A percentile compares a stretch with the other conserved stretches of the same genome.
These are phyloP conservation scores for Mactromeris polynyma DNA, from an alignment of 2,888 invertebrate species.

Conservation along the genomic window DNA sequence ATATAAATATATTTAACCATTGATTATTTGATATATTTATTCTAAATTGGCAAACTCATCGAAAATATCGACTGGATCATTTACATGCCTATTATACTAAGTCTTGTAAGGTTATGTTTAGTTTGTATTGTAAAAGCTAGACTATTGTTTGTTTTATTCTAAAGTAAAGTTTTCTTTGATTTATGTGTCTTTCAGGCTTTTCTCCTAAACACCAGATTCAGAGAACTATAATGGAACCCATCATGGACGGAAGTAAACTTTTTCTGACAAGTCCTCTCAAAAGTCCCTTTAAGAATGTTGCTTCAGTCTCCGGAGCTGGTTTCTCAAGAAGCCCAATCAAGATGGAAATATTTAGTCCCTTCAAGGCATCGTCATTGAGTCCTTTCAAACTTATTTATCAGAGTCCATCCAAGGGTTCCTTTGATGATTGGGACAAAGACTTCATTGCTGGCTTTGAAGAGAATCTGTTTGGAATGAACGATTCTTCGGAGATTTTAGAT, in stretches of 20 bases:
- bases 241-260: neutral
- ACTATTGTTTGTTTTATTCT: no score
- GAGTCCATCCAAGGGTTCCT: slow-evolving; percentile 67
- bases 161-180: no score
- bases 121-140: no score
- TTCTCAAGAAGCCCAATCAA: slow-evolving; percentile 58
- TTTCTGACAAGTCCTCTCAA: slow-evolving; percentile 34
- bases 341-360: slow-evolving; percentile 57
- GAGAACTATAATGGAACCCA: neutral
- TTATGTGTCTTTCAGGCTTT: neutral
- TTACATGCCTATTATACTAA: no score
- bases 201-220: neutral
- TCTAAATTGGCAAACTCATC: no score
- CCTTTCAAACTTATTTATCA: slow-evolving; percentile 66
- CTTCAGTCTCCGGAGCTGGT: slow-evolving; percentile 37
- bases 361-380: slow-evolving; percentile 65
- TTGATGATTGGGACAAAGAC: slow-evolving; percentile 75
- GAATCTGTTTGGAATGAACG: slow-evolving; percentile 76
- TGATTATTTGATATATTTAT: no score
- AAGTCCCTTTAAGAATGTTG: slow-evolving; percentile 57
- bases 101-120: no score
- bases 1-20: no score
- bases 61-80: no score
- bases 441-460: slow-evolving; percentile 79
- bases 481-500: slow-evolving; percentile 65